Evolutionary conservation across 1,140 invertebrate species (phyloP), one percentile per base, ranked within the genome.

Genomic region (Dinoponera quadriceps): DNA sequence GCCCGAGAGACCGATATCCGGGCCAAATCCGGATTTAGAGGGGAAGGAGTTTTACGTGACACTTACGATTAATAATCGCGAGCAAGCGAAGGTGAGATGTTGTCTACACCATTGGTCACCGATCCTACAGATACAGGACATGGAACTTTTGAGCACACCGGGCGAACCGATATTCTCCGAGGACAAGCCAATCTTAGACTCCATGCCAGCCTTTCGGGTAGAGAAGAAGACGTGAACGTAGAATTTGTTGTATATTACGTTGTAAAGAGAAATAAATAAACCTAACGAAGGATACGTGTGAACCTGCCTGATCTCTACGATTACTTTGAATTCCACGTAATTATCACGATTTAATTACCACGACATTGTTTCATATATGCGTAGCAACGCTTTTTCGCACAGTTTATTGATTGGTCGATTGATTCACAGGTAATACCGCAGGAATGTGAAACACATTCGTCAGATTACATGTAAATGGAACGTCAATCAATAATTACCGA

Each of bases 21-120:
- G 98, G 0, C 98, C 98, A 1, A 96, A 98, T 94, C 90, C 97
- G 38, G 94, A 95, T 55, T 93, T 97, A 54, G 96, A 98, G 93
- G 95, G 95, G 22, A 98, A 98, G 93, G 96, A 97, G 90, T 98
- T 99, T 94, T 96, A 95, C 90, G 95, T 98, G 9, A 97, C 94
- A 68, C 94, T 99, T 9, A 98, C 96, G 7, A 96, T 98, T 93
- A 97, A 97, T 92, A 95, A 97, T 44, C 94, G 93, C 27, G 97
- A 98, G 92, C 95, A 96, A 90, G 96, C 96, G 0, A 95, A 96
- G 77, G 95, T 97, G 0, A 94, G 96, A 86, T 97, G 97, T 90
- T 93, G 95, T 83, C 93, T 98, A 48, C 95, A 96, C 91, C 97
- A 98, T 90, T 96, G 96, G 95, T 72, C 62, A 25, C 5, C 11